Evolutionary conservation across 1,140 invertebrate genomes (phyloP).

Genomic region (Agrypnia vestita): DNA sequence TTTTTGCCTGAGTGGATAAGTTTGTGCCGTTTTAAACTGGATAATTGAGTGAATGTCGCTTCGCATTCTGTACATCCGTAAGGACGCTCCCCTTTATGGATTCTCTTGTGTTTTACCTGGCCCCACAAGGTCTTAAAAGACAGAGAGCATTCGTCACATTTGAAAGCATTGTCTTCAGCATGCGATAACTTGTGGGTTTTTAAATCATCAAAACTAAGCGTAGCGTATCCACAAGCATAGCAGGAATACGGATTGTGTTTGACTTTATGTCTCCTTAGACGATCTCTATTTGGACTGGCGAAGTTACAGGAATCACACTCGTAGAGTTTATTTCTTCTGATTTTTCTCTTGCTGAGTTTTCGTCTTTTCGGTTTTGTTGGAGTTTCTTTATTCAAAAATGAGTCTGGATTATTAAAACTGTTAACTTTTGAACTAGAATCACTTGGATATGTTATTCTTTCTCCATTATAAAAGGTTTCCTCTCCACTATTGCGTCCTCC

Average conservation of each 20-base stretch:
- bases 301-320: constrained; percentile 12
- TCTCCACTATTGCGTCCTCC: neutral
- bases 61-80: constrained; percentile 23
- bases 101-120: constrained; percentile 15
- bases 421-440: neutral
- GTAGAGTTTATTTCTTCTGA: neutral
- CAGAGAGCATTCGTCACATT: neutral
- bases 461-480: neutral
- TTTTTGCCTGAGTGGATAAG: neutral
- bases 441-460: neutral
- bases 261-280: neutral
- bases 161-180: neutral
- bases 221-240: neutral
- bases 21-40: constrained; percentile 20
- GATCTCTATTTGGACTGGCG: neutral
- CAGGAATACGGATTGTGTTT: constrained; percentile 11
- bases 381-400: neutral
- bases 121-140: constrained; percentile 2
- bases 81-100: constrained; percentile 11
- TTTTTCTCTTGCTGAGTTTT: neutral
- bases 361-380: neutral
- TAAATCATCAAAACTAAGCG: neutral
- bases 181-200: constrained; percentile 3
- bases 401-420: neutral
- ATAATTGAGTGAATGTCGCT: neutral